These are phyloP conservation scores for Himalopsyche anomala DNA, from an alignment of 2,888 invertebrate species.

Conservation along the genomic window DNA sequence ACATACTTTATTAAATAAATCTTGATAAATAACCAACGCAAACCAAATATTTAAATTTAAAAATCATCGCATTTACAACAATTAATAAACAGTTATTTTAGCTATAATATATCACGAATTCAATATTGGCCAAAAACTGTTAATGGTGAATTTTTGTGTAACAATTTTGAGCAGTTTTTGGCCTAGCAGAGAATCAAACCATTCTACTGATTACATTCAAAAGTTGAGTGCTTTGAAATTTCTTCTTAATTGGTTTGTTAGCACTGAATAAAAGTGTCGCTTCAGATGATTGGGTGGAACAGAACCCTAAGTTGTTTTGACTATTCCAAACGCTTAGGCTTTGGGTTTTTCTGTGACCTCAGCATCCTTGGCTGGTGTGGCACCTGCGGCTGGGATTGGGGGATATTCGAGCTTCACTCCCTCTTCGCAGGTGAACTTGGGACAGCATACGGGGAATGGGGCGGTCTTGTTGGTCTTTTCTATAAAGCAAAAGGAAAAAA, in stretches of 20 bases:
- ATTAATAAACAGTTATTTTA: neutral
- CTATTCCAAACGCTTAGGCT: constrained; percentile 50
- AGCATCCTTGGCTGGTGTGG: constrained; percentile 67
- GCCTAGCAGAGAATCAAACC: neutral
- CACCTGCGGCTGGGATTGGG: constrained; percentile 80
- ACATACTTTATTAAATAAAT: constrained; percentile 27
- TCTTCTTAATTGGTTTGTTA: neutral
- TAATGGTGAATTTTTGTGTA: too few relatives aligned
- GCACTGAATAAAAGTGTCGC: neutral
- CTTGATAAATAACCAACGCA: constrained; percentile 3
- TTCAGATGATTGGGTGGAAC: neutral
- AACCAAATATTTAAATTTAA: constrained; percentile 2
- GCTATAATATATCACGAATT: constrained; percentile 9
- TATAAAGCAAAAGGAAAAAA: constrained; percentile 69
- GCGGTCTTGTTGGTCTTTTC: constrained; percentile 94
- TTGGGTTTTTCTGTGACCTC: constrained; percentile 56
- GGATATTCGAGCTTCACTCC: constrained; percentile 92
- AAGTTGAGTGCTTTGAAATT: neutral
- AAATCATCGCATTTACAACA: constrained; percentile 1
- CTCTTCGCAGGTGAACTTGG: constrained; percentile 89
- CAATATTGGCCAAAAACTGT: constrained; percentile 7
- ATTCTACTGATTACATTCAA: neutral
- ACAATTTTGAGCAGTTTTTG: too few relatives aligned
- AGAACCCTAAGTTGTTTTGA: constrained; percentile 2
- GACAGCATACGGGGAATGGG: constrained; percentile 91